Base-by-base conservation (phyloP, 2,113 vertebrate genomes). In the Cinclus cinclus region DNA sequence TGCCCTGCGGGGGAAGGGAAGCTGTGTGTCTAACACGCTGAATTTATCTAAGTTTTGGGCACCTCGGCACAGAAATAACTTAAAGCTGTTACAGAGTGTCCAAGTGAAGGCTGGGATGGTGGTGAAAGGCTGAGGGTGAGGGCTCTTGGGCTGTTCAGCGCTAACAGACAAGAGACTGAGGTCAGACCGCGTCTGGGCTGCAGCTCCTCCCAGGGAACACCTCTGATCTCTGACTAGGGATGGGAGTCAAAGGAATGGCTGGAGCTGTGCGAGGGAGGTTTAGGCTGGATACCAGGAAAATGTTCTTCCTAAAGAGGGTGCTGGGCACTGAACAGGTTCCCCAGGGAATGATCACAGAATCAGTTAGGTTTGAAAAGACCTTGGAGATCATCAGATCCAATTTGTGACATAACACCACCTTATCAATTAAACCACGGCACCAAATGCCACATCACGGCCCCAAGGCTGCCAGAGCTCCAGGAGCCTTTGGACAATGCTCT, bases 1-100 rank as follows among this genome's bases (percentile, higher is more conserved):
- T 31, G 42, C 35, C 31, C 35, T 14, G 3, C 1, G 0, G 4
- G 28, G 19, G 4, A 21, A 31, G 12, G 39, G 3, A 1, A 52
- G 11, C 3, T 1, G 3, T 18, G 41, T 13, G 23, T 15, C 33
- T 5, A 11, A 28, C 2, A 4, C 3, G 59, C 33, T 33, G 44
- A 46, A 46, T 24, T 59, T 27, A 11, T 23, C 28, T 11, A 1
- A 15, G 30, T 17, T 83, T 42, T 11, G 41, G 55, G 41, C 47
- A 28, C 21, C 21, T 53, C 46, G 15, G 62, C 15, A 19, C 62
- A 35, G 25, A 8, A 24, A 41, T 39, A 20, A 28, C 5, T 8
- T n/a, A 21, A 68, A 68, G 39, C 9, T 69, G n/a, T 41, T 21
- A 23, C 6, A 28, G 15, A 55, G 37, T 1, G 6, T 41, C n/a